Evolutionary conservation across 1,140 invertebrate genomes (phyloP), one percentile per base, ranked within the genome.

Genomic region (Matsumurasca onukii): DNA sequence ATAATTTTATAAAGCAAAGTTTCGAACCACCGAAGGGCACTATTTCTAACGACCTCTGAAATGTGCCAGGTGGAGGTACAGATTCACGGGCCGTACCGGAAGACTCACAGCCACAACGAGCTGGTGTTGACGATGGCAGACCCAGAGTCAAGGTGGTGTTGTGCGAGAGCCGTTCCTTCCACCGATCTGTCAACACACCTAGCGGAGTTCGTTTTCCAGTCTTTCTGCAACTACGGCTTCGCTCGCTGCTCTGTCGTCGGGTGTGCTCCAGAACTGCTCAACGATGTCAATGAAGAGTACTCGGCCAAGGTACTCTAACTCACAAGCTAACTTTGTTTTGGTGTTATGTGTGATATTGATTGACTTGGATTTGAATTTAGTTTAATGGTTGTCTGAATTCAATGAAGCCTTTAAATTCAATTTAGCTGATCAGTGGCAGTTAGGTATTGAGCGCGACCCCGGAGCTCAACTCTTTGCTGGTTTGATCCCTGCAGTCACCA

Each of bases 181-280:
- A 65, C 67, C 63, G 69, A 71, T 51, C 63, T 62, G 72, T 68
- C 13, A 59, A 51, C 29, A 15, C 69, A 68, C 24, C 49, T 74
- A 2, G 69, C 76, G 27, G 69, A 73, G 39, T 77, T 78, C 66
- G 67, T 78, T 9, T 72, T 77, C 68, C 71, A 74, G 31, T 70
- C 73, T n/a, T 78, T 78, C 63, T 78, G 76, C 48, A 72, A 64
- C 20, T 76, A 74, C 63, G 77, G 77, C 12, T 76, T 78, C 70
- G 74, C 77, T 20, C 72, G 73, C 34, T 76, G 76, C 64, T 69
- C 63, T 29, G 69, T 77, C 31, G 71, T 74, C 20, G 72, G 73
- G 12, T 59, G 75, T 63, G 67, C 72, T 22, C 63, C 71, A 24
- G 70, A 75, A 25, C 66, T 72, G 31, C 70, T 75, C 52, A 71